phyloP scores from a whole-genome alignment of 2,113 vertebrate species.

The Mustela nigripes region DNA sequence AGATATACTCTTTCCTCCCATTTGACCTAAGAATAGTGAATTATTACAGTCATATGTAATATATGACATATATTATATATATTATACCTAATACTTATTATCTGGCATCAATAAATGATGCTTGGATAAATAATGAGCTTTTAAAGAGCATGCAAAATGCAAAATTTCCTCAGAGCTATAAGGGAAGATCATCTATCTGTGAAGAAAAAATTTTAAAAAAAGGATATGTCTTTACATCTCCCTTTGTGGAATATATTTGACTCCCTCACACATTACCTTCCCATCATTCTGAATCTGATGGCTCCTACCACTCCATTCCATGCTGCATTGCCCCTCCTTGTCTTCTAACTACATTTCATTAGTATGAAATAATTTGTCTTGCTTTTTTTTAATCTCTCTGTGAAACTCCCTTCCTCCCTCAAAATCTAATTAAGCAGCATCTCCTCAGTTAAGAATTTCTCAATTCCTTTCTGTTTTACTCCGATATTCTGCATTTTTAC shows the following conservation, averaged over 20 bases:
- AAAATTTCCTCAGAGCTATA: not conserved
- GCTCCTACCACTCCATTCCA: not conserved
- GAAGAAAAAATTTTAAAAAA: not conserved
- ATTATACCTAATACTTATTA: not conserved
- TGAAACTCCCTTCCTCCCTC: not conserved
- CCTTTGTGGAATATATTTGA: not conserved
- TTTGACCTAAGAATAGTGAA: not conserved
- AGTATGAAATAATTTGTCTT: not conserved
- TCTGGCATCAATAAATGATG: slow-evolving; percentile 25
- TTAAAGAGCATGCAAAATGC: not conserved
- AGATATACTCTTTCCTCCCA: not conserved
- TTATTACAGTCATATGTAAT: not conserved
- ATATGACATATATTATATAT: not conserved
- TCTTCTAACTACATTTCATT: not conserved
- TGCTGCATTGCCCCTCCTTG: not conserved
- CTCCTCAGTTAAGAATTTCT: not conserved
- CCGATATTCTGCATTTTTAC: not conserved
- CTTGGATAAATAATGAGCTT: slow-evolving; percentile 18
- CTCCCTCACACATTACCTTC: not conserved
- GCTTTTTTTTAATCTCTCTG: not conserved
- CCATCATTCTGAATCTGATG: not conserved
- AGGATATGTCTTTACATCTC: not conserved
- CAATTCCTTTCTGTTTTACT: not conserved
- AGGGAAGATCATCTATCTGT: not conserved
- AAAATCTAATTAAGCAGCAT: not conserved